phyloP scores from a whole-genome alignment of 2,113 vertebrate species.

The Anarrhichthys ocellatus region DNA sequence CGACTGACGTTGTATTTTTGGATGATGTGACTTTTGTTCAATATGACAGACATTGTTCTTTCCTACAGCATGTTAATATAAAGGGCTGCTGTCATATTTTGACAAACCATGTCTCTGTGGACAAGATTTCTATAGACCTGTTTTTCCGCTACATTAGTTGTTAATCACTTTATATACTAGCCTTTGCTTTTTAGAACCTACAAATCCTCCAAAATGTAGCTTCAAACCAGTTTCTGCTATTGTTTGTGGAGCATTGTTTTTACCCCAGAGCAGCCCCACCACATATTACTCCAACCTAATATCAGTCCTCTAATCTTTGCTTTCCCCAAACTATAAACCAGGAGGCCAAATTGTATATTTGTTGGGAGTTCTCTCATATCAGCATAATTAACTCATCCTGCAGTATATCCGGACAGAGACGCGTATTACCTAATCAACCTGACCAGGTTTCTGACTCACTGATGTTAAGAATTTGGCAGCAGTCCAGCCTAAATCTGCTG shows the following conservation, averaged over 20 bases:
- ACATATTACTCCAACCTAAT: background rate
- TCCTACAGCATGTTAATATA: background rate
- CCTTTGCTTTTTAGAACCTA: background rate
- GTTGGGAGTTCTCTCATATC: background rate
- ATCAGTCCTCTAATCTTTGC: background rate
- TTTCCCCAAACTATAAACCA: background rate
- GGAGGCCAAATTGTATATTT: background rate
- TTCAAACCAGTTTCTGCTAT: background rate
- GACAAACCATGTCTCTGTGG: background rate
- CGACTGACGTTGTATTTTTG: background rate
- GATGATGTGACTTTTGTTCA: background rate
- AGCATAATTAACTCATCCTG: background rate
- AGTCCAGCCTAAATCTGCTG: slow-evolving; percentile 36
- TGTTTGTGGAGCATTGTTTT: background rate
- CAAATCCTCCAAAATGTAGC: background rate
- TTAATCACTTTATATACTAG: background rate
- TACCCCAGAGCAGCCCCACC: background rate
- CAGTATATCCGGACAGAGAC: background rate
- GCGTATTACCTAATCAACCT: background rate
- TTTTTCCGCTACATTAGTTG: background rate
- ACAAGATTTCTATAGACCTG: background rate
- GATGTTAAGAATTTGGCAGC: slow-evolving; percentile 24
- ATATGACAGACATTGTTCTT: background rate
- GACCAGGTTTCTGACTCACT: slow-evolving; percentile 22
- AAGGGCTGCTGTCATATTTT: slow-evolving; percentile 4